phyloP scores from a whole-genome alignment of 2,113 vertebrate species.

The Machaerirhynchus nigripectus region DNA sequence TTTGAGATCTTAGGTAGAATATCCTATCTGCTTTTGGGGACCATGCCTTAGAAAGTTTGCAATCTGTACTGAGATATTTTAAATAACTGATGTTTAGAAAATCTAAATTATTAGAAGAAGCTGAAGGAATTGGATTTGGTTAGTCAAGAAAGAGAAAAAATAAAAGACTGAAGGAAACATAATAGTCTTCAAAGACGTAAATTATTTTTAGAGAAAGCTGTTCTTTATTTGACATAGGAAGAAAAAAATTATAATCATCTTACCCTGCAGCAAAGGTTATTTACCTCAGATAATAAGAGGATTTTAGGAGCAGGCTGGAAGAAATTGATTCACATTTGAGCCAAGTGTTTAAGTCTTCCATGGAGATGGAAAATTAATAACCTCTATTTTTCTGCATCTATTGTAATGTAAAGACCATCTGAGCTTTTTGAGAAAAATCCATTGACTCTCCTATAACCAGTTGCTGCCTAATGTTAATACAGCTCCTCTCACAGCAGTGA shows the following conservation, averaged over 20 bases:
- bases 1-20: background rate
- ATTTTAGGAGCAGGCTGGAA: background rate
- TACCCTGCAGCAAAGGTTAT: background rate
- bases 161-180: background rate
- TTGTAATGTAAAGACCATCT: background rate
- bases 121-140: background rate
- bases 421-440: background rate
- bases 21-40: background rate
- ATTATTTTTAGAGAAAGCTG: background rate
- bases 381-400: background rate
- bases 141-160: background rate
- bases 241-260: background rate
- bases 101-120: background rate
- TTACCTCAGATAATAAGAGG: background rate
- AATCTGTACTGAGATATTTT: background rate
- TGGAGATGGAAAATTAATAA: background rate
- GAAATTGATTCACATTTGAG: background rate
- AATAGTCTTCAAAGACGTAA: background rate
- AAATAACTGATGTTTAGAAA: background rate
- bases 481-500: background rate
- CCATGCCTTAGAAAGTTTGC: background rate
- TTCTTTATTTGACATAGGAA: background rate
- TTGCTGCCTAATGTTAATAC: background rate
- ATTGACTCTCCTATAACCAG: background rate
- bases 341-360: background rate